Conservation (phyloP, 64 coral and sea anemone species). For the Porites lutea region DNA sequence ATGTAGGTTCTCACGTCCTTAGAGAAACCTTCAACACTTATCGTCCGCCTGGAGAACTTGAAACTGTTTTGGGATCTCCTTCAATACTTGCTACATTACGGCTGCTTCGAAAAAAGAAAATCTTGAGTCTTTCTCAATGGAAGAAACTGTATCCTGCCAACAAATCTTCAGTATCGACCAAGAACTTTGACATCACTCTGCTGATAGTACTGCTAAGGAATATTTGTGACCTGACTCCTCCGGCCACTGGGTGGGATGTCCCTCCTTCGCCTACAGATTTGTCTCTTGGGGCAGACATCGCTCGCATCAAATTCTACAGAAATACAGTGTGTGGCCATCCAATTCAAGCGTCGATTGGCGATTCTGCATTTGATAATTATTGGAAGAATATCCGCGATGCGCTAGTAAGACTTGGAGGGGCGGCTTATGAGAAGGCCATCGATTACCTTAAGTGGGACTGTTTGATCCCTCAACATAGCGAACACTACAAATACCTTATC, state of each 20-base stretch:
- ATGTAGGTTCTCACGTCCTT: constrained; percentile 33
- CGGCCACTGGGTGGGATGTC: constrained; percentile 19
- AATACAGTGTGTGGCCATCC: constrained; percentile 7
- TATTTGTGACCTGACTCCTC: constrained; percentile 36
- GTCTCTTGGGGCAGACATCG: neutral
- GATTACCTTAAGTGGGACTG: constrained; percentile 16
- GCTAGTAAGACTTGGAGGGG: constrained; percentile 42
- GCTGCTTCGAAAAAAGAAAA: neutral
- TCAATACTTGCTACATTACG: neutral
- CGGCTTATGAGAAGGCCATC: neutral
- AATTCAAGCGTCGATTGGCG: neutral
- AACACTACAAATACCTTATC: neutral
- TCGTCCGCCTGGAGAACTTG: constrained; percentile 11
- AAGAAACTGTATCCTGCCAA: constrained; percentile 44
- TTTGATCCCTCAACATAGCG: constrained; percentile 35
- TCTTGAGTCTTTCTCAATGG: constrained; percentile 53
- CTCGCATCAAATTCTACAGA: constrained; percentile 31
- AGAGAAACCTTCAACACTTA: constrained; percentile 21
- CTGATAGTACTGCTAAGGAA: constrained; percentile 31
- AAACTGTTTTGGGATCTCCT: neutral
- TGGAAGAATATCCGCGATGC: constrained; percentile 33
- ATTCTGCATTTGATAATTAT: constrained; percentile 19
- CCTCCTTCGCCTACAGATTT: constrained; percentile 6
- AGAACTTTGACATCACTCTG: constrained; percentile 55
- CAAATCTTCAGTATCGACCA: constrained; percentile 9